These are phyloP conservation scores for Baronia brevicornis DNA, from an alignment of 2,888 invertebrate genomes.

Conservation along the genomic window DNA sequence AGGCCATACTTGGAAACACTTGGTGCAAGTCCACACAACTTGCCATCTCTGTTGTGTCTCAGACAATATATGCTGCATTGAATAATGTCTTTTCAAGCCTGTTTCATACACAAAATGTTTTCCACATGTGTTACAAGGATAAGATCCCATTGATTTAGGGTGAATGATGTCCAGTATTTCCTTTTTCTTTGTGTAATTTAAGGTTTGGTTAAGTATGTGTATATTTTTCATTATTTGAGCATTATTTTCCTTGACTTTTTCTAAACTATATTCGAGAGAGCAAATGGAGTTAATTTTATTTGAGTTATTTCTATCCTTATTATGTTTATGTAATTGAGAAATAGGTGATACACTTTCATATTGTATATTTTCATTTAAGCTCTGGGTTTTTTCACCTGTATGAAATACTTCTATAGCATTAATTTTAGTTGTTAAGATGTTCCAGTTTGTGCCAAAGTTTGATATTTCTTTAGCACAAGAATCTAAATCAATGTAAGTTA, in stretches of 20 bases:
- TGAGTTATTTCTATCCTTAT: constrained; percentile 1
- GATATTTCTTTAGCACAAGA: constrained; percentile 43
- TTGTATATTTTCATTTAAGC: too few relatives aligned
- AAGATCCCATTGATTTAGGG: constrained; percentile 48
- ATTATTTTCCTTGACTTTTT: constrained; percentile 66
- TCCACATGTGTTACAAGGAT: constrained; percentile 59
- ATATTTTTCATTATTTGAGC: constrained; percentile 69
- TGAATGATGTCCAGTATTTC: constrained; percentile 50
- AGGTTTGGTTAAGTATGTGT: constrained; percentile 57
- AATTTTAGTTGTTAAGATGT: too few relatives aligned
- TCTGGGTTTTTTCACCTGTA: too few relatives aligned
- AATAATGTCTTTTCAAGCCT: constrained; percentile 55
- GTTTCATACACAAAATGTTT: constrained; percentile 67
- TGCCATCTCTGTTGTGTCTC: constrained; percentile 59
- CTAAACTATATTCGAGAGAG: constrained; percentile 58
- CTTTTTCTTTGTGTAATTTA: constrained; percentile 63
- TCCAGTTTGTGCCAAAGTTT: constrained; percentile 1
- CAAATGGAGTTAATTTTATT: constrained; percentile 25
- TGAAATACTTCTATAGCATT: too few relatives aligned
- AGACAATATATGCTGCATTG: constrained; percentile 46
- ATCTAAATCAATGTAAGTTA: constrained; percentile 46
- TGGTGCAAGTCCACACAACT: constrained; percentile 64
- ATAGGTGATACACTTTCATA: too few relatives aligned
- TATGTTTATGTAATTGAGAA: background rate
- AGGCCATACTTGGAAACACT: constrained; percentile 70